A percentile compares a stretch with the other conserved stretches of the same genome.
These are phyloP conservation scores for Cydia amplana DNA, from an alignment of 1,140 invertebrate genomes.

Conservation along the genomic window DNA sequence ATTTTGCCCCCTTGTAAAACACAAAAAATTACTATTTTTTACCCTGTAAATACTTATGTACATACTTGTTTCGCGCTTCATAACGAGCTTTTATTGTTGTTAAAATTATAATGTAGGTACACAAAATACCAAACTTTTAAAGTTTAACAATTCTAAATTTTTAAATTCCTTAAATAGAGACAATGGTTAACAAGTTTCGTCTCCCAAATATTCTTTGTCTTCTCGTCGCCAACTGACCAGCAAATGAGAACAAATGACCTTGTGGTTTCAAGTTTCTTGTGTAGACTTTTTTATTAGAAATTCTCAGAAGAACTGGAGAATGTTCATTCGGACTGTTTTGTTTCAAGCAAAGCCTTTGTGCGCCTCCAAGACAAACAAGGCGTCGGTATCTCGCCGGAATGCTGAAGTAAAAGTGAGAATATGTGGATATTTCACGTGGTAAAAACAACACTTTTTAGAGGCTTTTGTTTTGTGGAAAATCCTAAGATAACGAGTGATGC, in stretches of 20 bases:
- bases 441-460: background rate
- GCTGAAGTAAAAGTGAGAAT: background rate
- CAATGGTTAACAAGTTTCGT: constrained; percentile 6
- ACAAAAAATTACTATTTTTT: too few species aligned
- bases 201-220: background rate
- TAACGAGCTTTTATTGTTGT: background rate
- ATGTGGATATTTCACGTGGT: background rate
- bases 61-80: too few species aligned
- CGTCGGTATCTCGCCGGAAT: constrained; percentile 11
- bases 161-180: too few species aligned
- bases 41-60: too few species aligned
- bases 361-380: constrained; percentile 11
- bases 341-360: constrained; percentile 21
- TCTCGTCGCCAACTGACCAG: background rate
- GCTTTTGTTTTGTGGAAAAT: background rate
- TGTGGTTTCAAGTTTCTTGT: constrained; percentile 14
- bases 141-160: too few species aligned
- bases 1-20: too few species aligned
- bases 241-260: background rate
- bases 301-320: constrained; percentile 1
- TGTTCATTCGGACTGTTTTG: constrained; percentile 22
- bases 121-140: too few species aligned
- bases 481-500: background rate
- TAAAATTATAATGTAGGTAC: background rate
- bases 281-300: constrained; percentile 3